These are phyloP conservation scores for Zhuqinia jingwanae DNA, from an alignment of 2,888 invertebrate genomes.

Conservation along the genomic window DNA sequence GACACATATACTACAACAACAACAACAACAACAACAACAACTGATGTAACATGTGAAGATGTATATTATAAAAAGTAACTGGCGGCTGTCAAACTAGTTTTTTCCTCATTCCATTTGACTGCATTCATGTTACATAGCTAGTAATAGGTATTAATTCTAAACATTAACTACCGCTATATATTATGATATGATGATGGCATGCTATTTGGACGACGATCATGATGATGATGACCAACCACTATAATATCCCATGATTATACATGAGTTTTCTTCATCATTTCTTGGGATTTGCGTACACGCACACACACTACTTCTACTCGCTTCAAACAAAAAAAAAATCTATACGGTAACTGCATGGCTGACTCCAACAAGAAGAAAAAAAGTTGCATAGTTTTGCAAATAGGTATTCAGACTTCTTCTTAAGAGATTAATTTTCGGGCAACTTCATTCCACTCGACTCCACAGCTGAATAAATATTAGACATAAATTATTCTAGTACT, in stretches of 20 bases:
- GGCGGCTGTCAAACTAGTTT: constrained; percentile 72
- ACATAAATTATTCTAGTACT: constrained; percentile 14
- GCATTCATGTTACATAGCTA: constrained; percentile 35
- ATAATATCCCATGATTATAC: constrained; percentile 1
- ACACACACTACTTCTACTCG: background rate
- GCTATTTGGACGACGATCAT: constrained; percentile 12
- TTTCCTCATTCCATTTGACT: constrained; percentile 69
- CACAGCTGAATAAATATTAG: constrained; percentile 60
- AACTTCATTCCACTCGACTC: background rate
- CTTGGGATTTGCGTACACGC: constrained; percentile 54
- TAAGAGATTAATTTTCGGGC: constrained; percentile 22
- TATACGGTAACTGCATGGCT: constrained; percentile 32
- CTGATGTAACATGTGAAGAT: constrained; percentile 52
- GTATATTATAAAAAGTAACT: constrained; percentile 50
- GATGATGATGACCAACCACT: constrained; percentile 28
- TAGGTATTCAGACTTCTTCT: constrained; percentile 16
- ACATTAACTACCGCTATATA: constrained; percentile 70
- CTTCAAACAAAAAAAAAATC: background rate
- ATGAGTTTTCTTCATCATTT: constrained; percentile 17
- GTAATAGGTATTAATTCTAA: constrained; percentile 43
- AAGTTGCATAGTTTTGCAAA: constrained; percentile 9
- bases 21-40: too few relatives aligned
- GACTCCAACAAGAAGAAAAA: background rate
- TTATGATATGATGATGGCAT: constrained; percentile 51
- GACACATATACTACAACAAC: constrained; percentile 45